Evolutionary conservation across 64 coral and sea anemone genomes (phyloP).

Genomic region (Dendrophyllia cribrosa): DNA sequence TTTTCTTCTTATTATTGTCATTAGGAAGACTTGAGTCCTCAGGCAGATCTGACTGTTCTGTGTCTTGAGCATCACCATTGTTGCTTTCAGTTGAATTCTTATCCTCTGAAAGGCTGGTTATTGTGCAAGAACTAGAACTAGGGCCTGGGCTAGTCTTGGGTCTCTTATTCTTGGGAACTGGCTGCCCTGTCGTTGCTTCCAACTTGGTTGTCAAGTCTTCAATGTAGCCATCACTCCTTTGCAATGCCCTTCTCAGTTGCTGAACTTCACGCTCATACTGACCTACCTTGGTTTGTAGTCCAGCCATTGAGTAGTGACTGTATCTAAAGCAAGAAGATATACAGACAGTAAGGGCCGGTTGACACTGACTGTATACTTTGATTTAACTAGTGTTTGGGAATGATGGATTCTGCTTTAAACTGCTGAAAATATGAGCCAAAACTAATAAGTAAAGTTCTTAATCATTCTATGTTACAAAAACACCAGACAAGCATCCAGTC

Average conservation of each 20-base stretch:
- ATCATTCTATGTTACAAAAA: too few species aligned
- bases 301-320: conserved; percentile 87
- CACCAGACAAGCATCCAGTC: too few species aligned
- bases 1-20: conserved; percentile 6
- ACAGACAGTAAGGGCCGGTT: too few species aligned
- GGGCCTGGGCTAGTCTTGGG: background rate
- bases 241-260: conserved; percentile 87
- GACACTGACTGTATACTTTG: too few species aligned
- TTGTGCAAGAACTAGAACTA: conserved; percentile 13
- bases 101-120: conserved; percentile 11
- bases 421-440: too few species aligned
- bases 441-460: too few species aligned
- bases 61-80: background rate
- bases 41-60: background rate
- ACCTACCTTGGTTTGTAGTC: conserved; percentile 86
- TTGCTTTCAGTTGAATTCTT: conserved; percentile 8
- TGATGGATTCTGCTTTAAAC: too few species aligned
- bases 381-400: too few species aligned
- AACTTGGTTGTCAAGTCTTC: conserved; percentile 78
- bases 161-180: background rate
- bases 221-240: conserved; percentile 86
- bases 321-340: conserved; percentile 51
- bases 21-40: background rate
- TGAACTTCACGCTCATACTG: conserved; percentile 97
- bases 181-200: conserved; percentile 19